phyloP scores from a whole-genome alignment of 2,797 vertebrate genomes.

The Oreonectes daqikongensis region DNA sequence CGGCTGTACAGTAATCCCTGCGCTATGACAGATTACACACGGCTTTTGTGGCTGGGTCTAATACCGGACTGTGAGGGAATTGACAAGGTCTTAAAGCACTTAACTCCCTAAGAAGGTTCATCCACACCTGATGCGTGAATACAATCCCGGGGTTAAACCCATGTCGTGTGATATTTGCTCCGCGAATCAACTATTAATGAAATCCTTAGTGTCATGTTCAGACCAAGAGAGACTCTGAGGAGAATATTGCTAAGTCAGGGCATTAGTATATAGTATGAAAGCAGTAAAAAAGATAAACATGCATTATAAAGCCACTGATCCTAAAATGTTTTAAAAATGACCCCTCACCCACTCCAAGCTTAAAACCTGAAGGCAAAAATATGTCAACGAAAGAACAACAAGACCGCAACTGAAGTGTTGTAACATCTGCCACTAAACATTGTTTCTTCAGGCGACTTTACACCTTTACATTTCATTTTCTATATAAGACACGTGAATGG shows the following conservation, averaged over 20 bases:
- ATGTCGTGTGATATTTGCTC: background rate
- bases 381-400: no score
- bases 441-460: no score
- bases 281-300: no score
- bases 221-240: no score
- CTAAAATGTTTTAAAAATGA: background rate
- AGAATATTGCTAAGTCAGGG: no score
- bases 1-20: slow-evolving; percentile 74
- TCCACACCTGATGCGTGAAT: slow-evolving; percentile 34
- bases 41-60: slow-evolving; percentile 73
- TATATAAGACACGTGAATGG: background rate
- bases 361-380: background rate
- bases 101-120: slow-evolving; percentile 60
- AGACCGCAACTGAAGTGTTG: background rate
- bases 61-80: slow-evolving; percentile 66
- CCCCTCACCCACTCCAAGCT: background rate
- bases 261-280: background rate
- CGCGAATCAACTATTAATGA: background rate
- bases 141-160: slow-evolving; percentile 1
- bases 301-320: no score
- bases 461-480: background rate
- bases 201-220: background rate
- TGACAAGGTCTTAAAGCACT: slow-evolving; percentile 67
- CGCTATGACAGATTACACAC: slow-evolving; percentile 73
- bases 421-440: background rate